Conservation (phyloP, 2,888 invertebrate genomes). For the Chloromyia formosa region DNA sequence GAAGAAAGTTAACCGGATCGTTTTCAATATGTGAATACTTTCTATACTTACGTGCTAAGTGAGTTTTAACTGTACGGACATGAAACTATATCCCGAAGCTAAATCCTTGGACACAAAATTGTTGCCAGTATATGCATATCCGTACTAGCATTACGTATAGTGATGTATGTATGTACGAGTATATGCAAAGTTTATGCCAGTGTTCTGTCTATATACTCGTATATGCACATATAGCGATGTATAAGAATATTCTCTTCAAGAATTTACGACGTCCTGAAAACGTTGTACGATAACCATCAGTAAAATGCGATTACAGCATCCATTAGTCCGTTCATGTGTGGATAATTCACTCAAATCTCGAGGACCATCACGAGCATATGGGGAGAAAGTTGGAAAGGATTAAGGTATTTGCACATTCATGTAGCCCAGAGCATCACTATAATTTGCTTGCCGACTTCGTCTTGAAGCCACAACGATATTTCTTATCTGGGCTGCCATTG, state of each 20-base stretch:
- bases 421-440: background rate
- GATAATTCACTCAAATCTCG: slow-evolving; percentile 43
- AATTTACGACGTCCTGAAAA: slow-evolving; percentile 46
- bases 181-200: no score
- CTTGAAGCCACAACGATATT: background rate
- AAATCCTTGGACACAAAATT: no score
- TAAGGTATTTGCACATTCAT: slow-evolving; percentile 11
- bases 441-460: slow-evolving; percentile 11
- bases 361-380: slow-evolving; percentile 3
- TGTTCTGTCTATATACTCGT: no score
- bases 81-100: no score
- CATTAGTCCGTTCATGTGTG: slow-evolving; percentile 47
- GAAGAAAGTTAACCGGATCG: no score
- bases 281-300: slow-evolving; percentile 33
- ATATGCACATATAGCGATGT: background rate
- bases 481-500: background rate
- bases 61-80: no score
- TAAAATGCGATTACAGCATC: slow-evolving; percentile 46
- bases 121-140: no score
- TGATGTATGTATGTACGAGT: no score
- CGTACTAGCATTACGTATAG: no score
- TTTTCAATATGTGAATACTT: no score
- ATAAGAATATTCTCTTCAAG: slow-evolving; percentile 35
- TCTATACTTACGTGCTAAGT: no score
- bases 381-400: slow-evolving; percentile 19